Conservation (phyloP, 2,113 vertebrate species). For the Alces alces region DNA sequence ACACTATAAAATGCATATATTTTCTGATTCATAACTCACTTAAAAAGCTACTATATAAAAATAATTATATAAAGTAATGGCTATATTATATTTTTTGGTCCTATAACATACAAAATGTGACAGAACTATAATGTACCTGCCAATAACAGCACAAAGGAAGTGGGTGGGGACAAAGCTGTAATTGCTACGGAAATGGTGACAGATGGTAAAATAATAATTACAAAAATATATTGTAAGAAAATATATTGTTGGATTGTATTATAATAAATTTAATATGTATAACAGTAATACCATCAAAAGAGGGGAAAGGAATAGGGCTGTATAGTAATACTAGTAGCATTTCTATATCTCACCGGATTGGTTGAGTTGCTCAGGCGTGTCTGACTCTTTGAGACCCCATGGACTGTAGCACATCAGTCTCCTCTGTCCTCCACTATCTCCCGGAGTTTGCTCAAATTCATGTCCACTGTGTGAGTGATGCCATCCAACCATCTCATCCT, state of each 20-base stretch:
- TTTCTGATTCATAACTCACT: neutral
- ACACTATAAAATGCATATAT: neutral
- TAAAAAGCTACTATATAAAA: neutral
- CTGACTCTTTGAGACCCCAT: neutral
- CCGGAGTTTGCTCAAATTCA: neutral
- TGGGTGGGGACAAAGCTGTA: neutral
- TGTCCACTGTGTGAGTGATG: neutral
- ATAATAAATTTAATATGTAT: neutral
- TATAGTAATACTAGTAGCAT: neutral
- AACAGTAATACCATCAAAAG: neutral
- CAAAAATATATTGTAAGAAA: neutral
- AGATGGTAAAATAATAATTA: neutral
- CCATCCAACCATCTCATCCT: neutral
- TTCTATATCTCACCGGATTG: neutral
- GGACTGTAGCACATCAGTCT: neutral
- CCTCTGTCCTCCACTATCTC: neutral
- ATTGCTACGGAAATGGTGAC: neutral
- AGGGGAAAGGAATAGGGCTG: neutral
- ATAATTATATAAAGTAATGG: neutral
- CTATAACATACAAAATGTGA: neutral
- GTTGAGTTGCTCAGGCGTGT: neutral
- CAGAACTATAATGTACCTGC: neutral
- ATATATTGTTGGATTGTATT: neutral
- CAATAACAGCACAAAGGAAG: neutral
- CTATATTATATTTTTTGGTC: neutral